A percentile compares a stretch with the other conserved stretches of the same genome.
phyloP scores from a whole-genome alignment of 2,113 vertebrate species.

The Syrmaticus mikado region DNA sequence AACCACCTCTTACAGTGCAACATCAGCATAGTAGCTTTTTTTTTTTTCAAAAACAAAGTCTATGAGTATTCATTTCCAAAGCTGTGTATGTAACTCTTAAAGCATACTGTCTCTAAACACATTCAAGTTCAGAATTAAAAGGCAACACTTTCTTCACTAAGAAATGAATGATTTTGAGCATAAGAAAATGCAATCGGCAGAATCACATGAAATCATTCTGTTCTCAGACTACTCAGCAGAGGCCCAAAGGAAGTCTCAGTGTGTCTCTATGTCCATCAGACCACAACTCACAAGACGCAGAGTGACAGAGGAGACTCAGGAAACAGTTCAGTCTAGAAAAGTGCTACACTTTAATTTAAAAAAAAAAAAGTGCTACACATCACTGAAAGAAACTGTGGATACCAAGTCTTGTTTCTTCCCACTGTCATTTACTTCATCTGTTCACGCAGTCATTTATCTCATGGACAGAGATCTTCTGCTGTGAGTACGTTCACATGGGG shows the following conservation, averaged over 20 bases:
- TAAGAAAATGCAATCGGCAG: neutral
- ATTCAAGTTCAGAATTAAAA: neutral
- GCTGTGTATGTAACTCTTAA: neutral
- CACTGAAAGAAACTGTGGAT: neutral
- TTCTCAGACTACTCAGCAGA: neutral
- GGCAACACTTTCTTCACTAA: neutral
- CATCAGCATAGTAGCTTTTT: neutral
- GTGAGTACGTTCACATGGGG: neutral
- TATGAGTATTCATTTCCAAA: neutral
- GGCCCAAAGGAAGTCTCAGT: neutral
- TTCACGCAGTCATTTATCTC: slow-evolving; percentile 35
- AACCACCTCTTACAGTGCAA: neutral
- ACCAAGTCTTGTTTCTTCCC: neutral
- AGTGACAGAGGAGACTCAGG: slow-evolving; percentile 54
- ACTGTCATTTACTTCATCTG: neutral
- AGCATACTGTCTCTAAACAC: neutral
- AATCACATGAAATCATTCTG: neutral
- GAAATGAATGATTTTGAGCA: neutral
- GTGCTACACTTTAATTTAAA: slow-evolving; percentile 65
- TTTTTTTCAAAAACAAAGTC: neutral
- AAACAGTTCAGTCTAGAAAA: slow-evolving; percentile 59
- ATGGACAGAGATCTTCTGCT: slow-evolving; percentile 1
- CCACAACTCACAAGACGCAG: neutral
- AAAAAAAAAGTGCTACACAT: slow-evolving; percentile 55
- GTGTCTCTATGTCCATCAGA: neutral